These are phyloP conservation scores for Aleiodes leptofemur DNA, from an alignment of 2,888 invertebrate species.

Conservation along the genomic window DNA sequence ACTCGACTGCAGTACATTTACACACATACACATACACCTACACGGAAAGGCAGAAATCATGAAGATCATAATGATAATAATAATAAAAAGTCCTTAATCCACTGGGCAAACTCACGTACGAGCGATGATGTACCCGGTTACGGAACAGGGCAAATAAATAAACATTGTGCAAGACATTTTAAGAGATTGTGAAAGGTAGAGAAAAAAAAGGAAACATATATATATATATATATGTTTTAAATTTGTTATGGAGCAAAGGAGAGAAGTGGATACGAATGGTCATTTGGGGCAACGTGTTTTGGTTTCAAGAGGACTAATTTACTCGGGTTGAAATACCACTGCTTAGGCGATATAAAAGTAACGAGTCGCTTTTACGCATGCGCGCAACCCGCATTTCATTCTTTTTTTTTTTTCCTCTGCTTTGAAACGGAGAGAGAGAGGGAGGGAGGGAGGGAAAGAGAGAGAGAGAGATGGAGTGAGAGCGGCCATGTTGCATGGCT, in stretches of 20 bases:
- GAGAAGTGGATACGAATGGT: conserved; percentile 14
- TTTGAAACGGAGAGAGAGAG: no score
- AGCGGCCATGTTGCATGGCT: conserved; percentile 18
- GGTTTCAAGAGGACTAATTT: conserved; percentile 10
- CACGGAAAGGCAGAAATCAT: not conserved
- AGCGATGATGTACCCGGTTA: conserved; percentile 46
- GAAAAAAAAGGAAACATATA: not conserved
- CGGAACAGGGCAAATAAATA: conserved; percentile 46
- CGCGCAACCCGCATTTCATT: not conserved
- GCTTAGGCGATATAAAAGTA: conserved; percentile 29
- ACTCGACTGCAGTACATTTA: not conserved
- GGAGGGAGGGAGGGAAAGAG: no score
- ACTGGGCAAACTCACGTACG: conserved; percentile 44
- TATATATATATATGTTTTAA: not conserved
- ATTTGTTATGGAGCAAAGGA: not conserved
- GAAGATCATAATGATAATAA: not conserved
- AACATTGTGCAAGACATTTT: conserved; percentile 23
- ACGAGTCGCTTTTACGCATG: conserved; percentile 25
- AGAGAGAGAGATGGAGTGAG: not conserved
- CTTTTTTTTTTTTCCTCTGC: not conserved
- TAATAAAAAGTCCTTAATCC: conserved; percentile 2
- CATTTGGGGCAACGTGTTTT: conserved; percentile 34
- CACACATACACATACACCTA: conserved; percentile 13
- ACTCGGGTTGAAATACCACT: conserved; percentile 8
- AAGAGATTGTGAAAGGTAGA: not conserved